phyloP scores from a whole-genome alignment of 2,797 vertebrate genomes.

The Lacerta agilis region DNA sequence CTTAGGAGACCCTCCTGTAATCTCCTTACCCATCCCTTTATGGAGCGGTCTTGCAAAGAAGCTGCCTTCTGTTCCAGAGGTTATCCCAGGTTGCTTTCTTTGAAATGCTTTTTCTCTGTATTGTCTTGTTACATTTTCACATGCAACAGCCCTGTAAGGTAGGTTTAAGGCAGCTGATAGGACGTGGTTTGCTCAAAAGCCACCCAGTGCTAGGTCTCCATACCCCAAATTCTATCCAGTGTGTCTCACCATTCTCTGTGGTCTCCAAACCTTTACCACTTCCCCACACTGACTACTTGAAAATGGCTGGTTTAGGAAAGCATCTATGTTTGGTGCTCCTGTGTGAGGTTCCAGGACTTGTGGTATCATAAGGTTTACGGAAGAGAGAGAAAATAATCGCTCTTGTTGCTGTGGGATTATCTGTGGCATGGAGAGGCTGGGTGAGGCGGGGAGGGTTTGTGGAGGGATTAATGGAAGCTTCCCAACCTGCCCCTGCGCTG shows the following conservation, averaged over 20 bases:
- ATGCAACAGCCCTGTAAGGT: not conserved
- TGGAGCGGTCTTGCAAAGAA: not conserved
- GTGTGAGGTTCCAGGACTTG: not conserved
- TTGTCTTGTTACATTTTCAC: not conserved
- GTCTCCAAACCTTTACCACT: too few relatives aligned
- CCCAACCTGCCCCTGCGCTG: conserved; percentile 16
- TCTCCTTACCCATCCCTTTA: not conserved
- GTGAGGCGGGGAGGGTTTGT: not conserved
- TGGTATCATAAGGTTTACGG: fast-evolving
- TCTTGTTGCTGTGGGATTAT: conserved; percentile 56
- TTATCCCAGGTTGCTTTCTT: not conserved
- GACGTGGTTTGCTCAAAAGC: too few relatives aligned
- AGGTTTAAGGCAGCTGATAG: not conserved
- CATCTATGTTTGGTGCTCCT: not conserved
- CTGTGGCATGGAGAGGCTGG: conserved; percentile 41
- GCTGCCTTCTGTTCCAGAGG: not conserved
- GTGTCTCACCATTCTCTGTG: not conserved
- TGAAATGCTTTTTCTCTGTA: not conserved
- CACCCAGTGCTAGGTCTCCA: too few relatives aligned
- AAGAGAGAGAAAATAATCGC: conserved; percentile 31
- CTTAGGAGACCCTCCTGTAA: not conserved
- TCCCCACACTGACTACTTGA: too few relatives aligned
- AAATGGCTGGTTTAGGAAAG: not conserved
- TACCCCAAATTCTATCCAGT: not conserved
- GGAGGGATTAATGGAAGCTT: conserved; percentile 58